Base-by-base conservation (phyloP, 1,140 invertebrate genomes). In the Cotesia typhae region DNA sequence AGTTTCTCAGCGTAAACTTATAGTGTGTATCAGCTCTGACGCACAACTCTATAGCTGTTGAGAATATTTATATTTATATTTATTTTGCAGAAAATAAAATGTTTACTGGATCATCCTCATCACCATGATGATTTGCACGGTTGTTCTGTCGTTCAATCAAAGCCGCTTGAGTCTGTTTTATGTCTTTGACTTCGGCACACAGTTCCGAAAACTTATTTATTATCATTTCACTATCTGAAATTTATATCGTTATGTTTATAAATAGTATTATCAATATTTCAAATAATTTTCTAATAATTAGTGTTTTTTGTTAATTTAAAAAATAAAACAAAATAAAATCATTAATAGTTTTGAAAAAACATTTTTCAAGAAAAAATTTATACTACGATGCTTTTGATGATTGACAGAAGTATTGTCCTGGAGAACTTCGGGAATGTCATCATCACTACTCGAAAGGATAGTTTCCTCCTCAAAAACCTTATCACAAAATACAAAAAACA, bases 181-280 rank as follows among this genome's bases (percentile, higher is more conserved):
- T 63, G 3, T 63, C 17, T 63, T 38, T 36, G 2, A 63, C 28
- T 28, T 38, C 60, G 1, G 5, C 20, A 35, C 60, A 36, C 17
- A 38, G 60, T 38, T 63, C 20, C 60, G 12, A 63, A 38, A 63
- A 28, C 28, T 35, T 38, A 9, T 63, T 38, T 4, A 20, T 63
- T 36, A 63, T 63, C 4, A 63, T 36, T 63, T 63, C 28, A 63
- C 6, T 63, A 63, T 63, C 60, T 63, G 20, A n/a, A 63, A 55
- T 7, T 55, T n/a, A 20, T 38, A 63, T 6, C 12, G 37, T 63
- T 1, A 36, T 28, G 28, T 63, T 63, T 63, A 20, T 35, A 20
- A 0, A 63, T 63, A n/a, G 1, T 63, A n/a, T 0, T 38, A 38
- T 36, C 0, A 7, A 35, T 37, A 7, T 12, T 35, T 0, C 3